Evolutionary conservation across 2,113 vertebrate species (phyloP), one percentile per base, ranked within the genome.

Genomic region (Clarias magur): DNA sequence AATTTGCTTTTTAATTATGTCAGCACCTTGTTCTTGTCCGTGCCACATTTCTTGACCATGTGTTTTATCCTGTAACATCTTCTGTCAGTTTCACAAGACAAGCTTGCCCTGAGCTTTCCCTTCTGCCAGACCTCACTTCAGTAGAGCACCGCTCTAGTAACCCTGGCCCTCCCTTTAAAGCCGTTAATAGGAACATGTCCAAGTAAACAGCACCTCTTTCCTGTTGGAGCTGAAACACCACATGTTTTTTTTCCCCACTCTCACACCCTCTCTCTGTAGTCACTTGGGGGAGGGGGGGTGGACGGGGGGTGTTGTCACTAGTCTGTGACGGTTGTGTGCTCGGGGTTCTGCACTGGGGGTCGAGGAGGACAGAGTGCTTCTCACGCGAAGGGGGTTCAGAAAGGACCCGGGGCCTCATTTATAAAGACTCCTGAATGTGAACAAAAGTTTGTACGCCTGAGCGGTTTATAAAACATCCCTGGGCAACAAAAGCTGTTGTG

Each of bases 171-270:
- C 16, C 38, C 34, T 42, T 59, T 25, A 54, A 73, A 82, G 68
- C 56, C 57, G 54, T 21, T 63, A 80, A 80, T 76, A 23, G 70
- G 53, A 27, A 42, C 56, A 25, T 34, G 30, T 68, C 25, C 76
- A 75, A 30, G 79, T 23, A 42, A 75, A 63, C 42, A 82, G 34
- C 34, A 57, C 56, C 8, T 30, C 67, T 82, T 62, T 62, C 59
- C 63, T 72, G 34, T 68, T 60, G 19, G 70, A 73, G 34, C 70
- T 48, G 34, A 73, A 48, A 42, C 38, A 23, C 70, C 79, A 57
- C 67, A 62, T 59, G 59, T 62, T 82, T 90, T 90, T 42, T 42
- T 42, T 42, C 6, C 68, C 76, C 79, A 85, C 72, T 87, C 86
- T 78, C 86, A 83, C 76, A 75, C 80, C 81, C 48, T 68, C 82